phyloP scores from a whole-genome alignment of 2,113 vertebrate species.

The Equus quagga region DNA sequence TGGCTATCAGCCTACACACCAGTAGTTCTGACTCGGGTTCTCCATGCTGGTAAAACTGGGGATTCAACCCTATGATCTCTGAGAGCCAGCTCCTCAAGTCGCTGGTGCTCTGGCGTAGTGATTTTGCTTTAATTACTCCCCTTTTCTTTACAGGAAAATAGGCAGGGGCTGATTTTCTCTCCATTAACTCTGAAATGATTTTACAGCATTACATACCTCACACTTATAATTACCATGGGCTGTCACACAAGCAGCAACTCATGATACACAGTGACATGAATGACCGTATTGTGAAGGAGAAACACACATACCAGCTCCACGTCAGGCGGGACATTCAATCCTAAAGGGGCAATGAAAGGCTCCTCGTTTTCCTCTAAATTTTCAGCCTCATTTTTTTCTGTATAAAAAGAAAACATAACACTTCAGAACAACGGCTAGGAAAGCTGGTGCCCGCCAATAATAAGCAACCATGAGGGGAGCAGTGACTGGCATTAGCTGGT shows the following conservation, averaged over 20 bases:
- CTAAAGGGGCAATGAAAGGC: constrained; percentile 95
- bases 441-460: rapidly evolving
- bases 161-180: rapidly evolving
- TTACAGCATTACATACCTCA: rapidly evolving
- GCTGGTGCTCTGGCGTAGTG: neutral
- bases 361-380: constrained; percentile 94
- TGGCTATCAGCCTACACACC: rapidly evolving
- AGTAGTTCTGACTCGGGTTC: neutral
- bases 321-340: constrained; percentile 94
- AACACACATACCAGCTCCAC: constrained; percentile 95
- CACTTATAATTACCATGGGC: rapidly evolving
- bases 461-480: rapidly evolving
- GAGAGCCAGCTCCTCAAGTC: neutral
- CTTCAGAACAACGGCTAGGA: neutral
- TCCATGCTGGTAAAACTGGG: rapidly evolving
- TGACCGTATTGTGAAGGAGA: rapidly evolving
- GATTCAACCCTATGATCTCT: rapidly evolving
- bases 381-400: constrained; percentile 90
- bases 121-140: neutral
- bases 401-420: constrained; percentile 13
- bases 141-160: neutral
- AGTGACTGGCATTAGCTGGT: rapidly evolving
- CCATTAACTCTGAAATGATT: neutral
- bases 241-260: neutral
- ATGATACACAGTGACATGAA: rapidly evolving